These are phyloP conservation scores for Lacerta viridis DNA, from an alignment of 2,797 vertebrate genomes.

Conservation along the genomic window DNA sequence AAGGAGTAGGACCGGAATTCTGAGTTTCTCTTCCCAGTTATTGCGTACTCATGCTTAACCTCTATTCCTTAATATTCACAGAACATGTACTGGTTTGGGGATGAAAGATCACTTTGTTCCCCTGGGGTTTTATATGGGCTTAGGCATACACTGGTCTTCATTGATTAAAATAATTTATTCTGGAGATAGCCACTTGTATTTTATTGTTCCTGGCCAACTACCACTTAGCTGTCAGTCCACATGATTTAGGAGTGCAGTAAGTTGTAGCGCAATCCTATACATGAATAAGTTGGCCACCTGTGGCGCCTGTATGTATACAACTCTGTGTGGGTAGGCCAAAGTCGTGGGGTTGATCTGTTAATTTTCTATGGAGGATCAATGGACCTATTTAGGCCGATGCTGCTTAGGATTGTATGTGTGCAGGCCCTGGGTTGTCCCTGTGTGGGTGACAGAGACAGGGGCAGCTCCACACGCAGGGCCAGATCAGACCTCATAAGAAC, in stretches of 20 bases:
- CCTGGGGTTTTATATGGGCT: conserved; percentile 30
- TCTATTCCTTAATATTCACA: neutral
- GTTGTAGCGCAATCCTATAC: neutral
- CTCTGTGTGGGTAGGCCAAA: neutral
- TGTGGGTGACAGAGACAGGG: neutral
- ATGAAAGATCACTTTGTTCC: conserved; percentile 31
- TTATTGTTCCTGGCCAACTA: conserved; percentile 63
- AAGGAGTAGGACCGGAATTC: neutral
- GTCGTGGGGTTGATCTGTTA: neutral
- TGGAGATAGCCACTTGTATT: conserved; percentile 32
- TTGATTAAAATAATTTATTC: conserved; percentile 43
- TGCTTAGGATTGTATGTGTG: neutral
- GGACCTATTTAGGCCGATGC: no score
- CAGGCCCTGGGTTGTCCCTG: neutral
- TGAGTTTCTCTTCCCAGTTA: conserved; percentile 42
- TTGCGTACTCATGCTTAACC: neutral
- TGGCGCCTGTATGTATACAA: no score
- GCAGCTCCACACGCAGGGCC: neutral
- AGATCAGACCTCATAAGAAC: neutral
- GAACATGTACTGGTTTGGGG: neutral
- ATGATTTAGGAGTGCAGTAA: conserved; percentile 62
- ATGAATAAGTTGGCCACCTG: no score
- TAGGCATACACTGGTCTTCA: neutral
- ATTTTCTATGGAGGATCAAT: neutral
- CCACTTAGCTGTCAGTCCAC: conserved; percentile 63